Conservation (phyloP, 2,888 invertebrate genomes). For the Tupiocoris notatus region DNA sequence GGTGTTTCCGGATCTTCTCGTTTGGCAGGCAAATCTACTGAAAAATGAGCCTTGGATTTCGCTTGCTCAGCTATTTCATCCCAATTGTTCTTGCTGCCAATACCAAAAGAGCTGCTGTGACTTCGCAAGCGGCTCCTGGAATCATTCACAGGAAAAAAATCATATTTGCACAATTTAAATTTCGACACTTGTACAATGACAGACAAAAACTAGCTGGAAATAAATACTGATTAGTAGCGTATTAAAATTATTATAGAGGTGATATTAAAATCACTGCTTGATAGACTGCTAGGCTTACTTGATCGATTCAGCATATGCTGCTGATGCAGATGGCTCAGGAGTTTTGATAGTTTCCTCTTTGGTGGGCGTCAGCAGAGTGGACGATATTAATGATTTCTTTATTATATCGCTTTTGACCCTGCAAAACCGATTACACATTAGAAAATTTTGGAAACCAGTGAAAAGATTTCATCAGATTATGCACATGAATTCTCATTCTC, state of each 20-base stretch:
- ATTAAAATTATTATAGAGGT: too few species aligned
- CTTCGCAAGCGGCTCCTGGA: constrained; percentile 22
- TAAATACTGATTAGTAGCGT: too few species aligned
- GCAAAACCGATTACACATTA: too few species aligned
- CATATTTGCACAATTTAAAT: too few species aligned
- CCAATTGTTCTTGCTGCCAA: neutral
- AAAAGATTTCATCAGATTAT: too few species aligned
- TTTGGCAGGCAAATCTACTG: constrained; percentile 8
- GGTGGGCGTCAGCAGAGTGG: neutral
- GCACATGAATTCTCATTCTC: too few species aligned
- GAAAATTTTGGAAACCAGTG: too few species aligned
- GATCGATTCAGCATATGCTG: neutral
- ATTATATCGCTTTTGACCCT: neutral
- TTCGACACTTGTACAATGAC: too few species aligned
- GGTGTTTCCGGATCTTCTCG: neutral
- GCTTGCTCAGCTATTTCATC: constrained; percentile 21
- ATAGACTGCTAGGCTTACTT: constrained; percentile 2
- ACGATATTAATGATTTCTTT: constrained; percentile 14
- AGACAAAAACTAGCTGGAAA: too few species aligned
- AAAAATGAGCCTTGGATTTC: constrained; percentile 21
- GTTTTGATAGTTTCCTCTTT: neutral
- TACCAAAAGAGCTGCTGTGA: neutral
- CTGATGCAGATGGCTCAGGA: neutral
- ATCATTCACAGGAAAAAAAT: too few species aligned
- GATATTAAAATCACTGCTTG: too few species aligned